phyloP scores from a whole-genome alignment of 2,113 vertebrate genomes.

The Gavia stellata region DNA sequence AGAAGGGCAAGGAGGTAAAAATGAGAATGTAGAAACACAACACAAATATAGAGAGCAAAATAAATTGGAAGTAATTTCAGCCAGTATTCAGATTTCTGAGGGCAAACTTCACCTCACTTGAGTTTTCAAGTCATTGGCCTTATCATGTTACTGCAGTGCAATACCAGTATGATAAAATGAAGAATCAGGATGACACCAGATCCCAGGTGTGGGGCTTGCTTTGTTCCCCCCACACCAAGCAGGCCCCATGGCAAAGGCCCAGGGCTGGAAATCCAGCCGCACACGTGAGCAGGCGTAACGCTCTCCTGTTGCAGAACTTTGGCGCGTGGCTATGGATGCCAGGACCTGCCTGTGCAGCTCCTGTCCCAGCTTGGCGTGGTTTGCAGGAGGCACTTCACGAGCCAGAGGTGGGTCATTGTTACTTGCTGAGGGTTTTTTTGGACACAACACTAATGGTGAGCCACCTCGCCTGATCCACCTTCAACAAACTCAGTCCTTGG shows the following conservation, averaged over 20 bases:
- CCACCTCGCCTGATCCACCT: background rate
- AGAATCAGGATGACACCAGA: background rate
- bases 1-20: background rate
- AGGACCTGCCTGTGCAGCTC: background rate
- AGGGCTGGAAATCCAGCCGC: background rate
- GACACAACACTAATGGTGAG: fast-evolving
- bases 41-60: background rate
- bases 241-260: background rate
- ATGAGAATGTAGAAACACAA: background rate
- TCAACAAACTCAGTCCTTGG: background rate
- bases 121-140: background rate
- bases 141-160: background rate
- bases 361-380: background rate
- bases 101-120: background rate
- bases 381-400: background rate
- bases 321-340: fast-evolving
- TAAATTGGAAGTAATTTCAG: background rate
- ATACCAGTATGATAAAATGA: background rate
- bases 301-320: background rate
- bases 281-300: fast-evolving
- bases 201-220: background rate
- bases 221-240: background rate
- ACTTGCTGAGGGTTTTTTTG: background rate
- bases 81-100: background rate
- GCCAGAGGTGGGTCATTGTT: background rate